Base-by-base conservation (phyloP, 1,140 invertebrate genomes). In the Cydia splendana region DNA sequence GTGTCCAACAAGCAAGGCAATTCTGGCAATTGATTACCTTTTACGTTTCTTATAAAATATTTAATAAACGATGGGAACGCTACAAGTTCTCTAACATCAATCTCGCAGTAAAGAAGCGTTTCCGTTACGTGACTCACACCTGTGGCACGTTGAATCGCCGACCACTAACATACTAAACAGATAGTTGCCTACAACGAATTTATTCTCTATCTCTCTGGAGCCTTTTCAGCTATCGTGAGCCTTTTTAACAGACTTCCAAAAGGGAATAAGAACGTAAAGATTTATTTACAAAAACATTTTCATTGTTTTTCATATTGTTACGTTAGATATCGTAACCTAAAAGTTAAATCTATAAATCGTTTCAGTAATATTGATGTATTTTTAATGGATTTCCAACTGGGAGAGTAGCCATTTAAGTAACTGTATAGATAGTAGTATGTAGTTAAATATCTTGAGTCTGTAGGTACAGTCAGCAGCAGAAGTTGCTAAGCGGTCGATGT, bases 111-210 rank as follows among this genome's bases (percentile, higher is more conserved):
- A 71, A 86, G 88, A 86, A 87, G 87, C 81, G 85, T 91, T 90
- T 91, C 91, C 90, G 90, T 90, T 93, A 93, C 91, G 91, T 93
- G 91, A 93, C 90, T 93, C 90, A 93, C 85, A 87, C 81, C 79
- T 85, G 85, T 87, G 87, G 91, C 90, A 93, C 89, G 91, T 91
- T 85, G 84, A 79, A 78, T 77, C 80, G 83, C 77, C 78, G 85
- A 85, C 87, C 85, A 87, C 87, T 90, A 87, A 91, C 89, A 91
- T 91, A 89, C 88, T 88, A 88, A 90, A 88, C 84, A 80, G 75
- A 62, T 81, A 85, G 85, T 80, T 83, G 85, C 83, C 79, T 81
- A 82, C 78, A 83, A 82, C 81, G 81, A 85, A 86, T 88, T 85
- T 86, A 86, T 86, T 82, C 87, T 85, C 86, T 53, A 53, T 53